A percentile compares a stretch with the other conserved stretches of the same genome.
phyloP scores from a whole-genome alignment of 2,888 invertebrate genomes.

The Seira sanloemensis region DNA sequence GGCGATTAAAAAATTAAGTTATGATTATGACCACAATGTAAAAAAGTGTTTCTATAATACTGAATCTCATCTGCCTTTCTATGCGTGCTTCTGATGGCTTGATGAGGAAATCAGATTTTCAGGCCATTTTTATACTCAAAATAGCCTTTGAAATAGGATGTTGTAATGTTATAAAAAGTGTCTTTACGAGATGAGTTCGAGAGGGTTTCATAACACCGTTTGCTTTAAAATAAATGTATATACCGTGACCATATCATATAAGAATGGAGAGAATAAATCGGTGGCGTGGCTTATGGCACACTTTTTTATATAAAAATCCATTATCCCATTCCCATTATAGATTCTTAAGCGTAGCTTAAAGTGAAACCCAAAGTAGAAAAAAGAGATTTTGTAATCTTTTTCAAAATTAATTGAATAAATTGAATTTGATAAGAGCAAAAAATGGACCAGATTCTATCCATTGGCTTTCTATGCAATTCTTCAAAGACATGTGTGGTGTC shows the following conservation, averaged over 20 bases:
- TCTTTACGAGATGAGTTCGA: neutral
- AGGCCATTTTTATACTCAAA: neutral
- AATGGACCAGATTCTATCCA: too few relatives aligned
- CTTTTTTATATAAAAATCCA: neutral
- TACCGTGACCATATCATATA: conserved; percentile 27
- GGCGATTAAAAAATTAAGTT: neutral
- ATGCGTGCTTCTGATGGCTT: neutral
- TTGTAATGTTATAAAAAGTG: neutral
- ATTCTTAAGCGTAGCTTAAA: too few relatives aligned
- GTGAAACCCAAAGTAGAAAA: neutral
- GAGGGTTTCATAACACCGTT: conserved; percentile 6
- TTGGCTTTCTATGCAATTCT: too few relatives aligned
- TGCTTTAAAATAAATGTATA: too few relatives aligned
- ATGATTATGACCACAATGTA: neutral
- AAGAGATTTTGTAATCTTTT: neutral
- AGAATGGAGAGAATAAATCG: neutral
- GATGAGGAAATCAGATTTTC: conserved; percentile 28
- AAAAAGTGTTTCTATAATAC: too few relatives aligned
- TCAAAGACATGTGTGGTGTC: too few relatives aligned
- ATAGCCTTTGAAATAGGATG: too few relatives aligned
- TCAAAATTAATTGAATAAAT: neutral
- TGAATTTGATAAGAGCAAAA: too few relatives aligned
- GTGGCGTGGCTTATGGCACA: neutral
- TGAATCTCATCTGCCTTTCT: neutral
- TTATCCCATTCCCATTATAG: too few relatives aligned